Evolutionary conservation across 2,888 invertebrate species (phyloP).

Genomic region (Glyphotaelius pellucidus): DNA sequence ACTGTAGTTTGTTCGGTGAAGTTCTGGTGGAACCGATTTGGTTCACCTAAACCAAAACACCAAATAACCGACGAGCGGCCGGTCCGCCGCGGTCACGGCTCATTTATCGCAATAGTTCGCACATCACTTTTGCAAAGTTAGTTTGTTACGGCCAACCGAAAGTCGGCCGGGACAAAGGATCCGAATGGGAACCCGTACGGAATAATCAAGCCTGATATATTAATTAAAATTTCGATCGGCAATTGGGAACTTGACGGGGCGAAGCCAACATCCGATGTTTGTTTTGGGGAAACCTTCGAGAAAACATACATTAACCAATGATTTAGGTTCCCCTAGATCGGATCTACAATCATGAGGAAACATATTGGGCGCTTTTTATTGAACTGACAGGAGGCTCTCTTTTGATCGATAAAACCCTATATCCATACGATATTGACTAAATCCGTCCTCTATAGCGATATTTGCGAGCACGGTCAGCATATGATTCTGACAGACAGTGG

Average conservation of each 20-base stretch:
- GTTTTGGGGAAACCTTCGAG: neutral
- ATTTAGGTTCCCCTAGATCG: neutral
- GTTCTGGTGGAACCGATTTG: constrained; percentile 36
- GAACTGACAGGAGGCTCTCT: too few species aligned
- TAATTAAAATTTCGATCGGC: neutral
- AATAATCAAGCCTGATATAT: neutral
- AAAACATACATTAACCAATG: neutral
- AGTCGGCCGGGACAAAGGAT: neutral
- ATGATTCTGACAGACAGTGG: too few species aligned
- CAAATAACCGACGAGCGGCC: neutral
- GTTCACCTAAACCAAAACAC: constrained; percentile 32
- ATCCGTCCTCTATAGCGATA: too few species aligned
- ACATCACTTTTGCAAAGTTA: constrained; percentile 22
- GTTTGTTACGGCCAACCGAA: constrained; percentile 20
- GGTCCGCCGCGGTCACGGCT: constrained; percentile 2
- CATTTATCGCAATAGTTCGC: constrained; percentile 40
- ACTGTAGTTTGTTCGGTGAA: constrained; percentile 17
- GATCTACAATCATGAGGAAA: neutral
- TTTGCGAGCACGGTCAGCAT: too few species aligned
- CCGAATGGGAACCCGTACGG: neutral
- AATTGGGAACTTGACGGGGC: neutral
- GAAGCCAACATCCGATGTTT: neutral
- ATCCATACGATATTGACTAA: too few species aligned
- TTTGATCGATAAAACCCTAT: too few species aligned
- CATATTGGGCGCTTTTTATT: too few species aligned